Conservation (phyloP, 2,113 vertebrate species). For the Parotia lawesii region DNA sequence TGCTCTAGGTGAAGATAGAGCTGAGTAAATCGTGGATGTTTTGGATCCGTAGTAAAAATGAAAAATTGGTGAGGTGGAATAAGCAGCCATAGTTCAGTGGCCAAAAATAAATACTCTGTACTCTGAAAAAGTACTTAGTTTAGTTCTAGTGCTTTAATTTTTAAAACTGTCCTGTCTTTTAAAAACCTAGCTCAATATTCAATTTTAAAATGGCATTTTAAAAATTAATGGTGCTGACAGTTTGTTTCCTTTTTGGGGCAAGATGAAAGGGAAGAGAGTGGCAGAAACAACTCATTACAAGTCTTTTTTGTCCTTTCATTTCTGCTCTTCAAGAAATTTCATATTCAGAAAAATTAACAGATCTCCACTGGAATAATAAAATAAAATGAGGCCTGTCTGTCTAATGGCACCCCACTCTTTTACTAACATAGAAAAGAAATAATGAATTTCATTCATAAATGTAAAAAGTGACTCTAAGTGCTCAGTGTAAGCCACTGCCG, state of each 20-base stretch:
- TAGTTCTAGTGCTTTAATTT: constrained; percentile 1
- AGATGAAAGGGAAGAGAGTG: background rate
- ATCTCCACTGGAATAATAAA: background rate
- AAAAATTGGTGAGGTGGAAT: background rate
- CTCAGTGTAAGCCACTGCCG: background rate
- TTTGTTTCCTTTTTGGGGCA: constrained; percentile 2
- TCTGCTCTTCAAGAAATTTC: background rate
- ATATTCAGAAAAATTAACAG: background rate
- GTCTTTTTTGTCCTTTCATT: background rate
- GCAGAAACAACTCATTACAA: background rate
- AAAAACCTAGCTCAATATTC: constrained; percentile 29
- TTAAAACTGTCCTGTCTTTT: constrained; percentile 10
- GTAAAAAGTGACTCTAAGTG: background rate
- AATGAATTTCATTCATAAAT: background rate
- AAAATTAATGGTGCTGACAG: constrained; percentile 40
- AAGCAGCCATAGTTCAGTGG: background rate
- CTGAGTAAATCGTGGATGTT: background rate
- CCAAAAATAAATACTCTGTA: background rate
- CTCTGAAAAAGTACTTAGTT: background rate
- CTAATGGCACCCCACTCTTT: background rate
- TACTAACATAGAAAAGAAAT: background rate
- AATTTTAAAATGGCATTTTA: constrained; percentile 37
- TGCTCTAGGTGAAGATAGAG: background rate
- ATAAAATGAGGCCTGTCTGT: background rate
- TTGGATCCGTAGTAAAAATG: background rate